A percentile compares a stretch with the other conserved stretches of the same genome.
phyloP scores from a whole-genome alignment of 2,113 vertebrate genomes.

The Ceyx cyanopectus region DNA sequence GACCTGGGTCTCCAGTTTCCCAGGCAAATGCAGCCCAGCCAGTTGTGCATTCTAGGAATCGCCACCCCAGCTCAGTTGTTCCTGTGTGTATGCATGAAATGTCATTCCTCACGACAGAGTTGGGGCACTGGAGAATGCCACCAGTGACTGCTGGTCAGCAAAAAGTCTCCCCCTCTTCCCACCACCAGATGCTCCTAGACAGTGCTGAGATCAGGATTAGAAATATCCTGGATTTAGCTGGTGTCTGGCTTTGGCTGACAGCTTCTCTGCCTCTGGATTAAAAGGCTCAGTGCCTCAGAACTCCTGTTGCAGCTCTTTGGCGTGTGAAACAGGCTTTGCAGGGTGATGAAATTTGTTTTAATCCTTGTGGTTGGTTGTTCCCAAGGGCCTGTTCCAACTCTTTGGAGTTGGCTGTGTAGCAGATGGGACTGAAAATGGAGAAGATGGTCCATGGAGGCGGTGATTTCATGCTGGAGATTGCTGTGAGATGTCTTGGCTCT shows the following conservation, averaged over 20 bases:
- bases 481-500: background rate
- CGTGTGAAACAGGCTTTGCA: background rate
- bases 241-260: conserved; percentile 56
- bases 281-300: conserved; percentile 31
- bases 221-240: conserved; percentile 64
- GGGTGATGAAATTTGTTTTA: background rate
- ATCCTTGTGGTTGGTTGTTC: background rate
- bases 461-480: background rate
- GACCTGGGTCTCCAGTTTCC: conserved; percentile 69
- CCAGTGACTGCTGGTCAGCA: background rate
- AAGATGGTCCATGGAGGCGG: background rate
- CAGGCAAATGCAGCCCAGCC: conserved; percentile 61
- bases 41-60: conserved; percentile 76
- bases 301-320: conserved; percentile 9
- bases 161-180: conserved; percentile 15
- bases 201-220: conserved; percentile 47
- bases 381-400: background rate
- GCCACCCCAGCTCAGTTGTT: conserved; percentile 66
- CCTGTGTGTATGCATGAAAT: conserved; percentile 54
- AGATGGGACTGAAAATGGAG: background rate
- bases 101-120: background rate
- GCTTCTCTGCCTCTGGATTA: conserved; percentile 58
- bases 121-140: conserved; percentile 15
- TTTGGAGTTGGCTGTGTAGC: background rate
- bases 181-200: conserved; percentile 53